These are phyloP conservation scores for Coelopa frigida DNA, from an alignment of 1,140 invertebrate species.

Conservation along the genomic window DNA sequence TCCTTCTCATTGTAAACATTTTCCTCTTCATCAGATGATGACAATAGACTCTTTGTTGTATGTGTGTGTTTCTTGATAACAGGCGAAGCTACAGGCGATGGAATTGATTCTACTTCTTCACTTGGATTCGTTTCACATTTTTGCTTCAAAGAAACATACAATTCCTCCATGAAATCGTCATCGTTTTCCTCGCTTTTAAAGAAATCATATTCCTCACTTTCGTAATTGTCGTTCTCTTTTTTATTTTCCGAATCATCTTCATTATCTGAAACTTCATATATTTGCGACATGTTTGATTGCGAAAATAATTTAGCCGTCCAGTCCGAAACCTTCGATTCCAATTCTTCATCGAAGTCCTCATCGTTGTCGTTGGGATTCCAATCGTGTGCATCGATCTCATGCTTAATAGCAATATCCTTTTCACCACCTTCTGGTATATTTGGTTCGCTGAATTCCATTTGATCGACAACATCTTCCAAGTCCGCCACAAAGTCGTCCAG, in stretches of 20 bases:
- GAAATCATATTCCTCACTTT: slow-evolving; percentile 1
- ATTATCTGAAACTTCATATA: slow-evolving; percentile 9
- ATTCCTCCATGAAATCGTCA: slow-evolving; percentile 2
- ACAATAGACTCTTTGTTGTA: background rate
- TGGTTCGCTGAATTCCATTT: too few species aligned
- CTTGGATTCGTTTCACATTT: too few species aligned
- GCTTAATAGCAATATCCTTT: background rate
- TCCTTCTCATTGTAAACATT: background rate
- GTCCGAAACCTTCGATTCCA: slow-evolving; percentile 23
- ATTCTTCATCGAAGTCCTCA: slow-evolving; percentile 22
- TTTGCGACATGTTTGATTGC: slow-evolving; percentile 13
- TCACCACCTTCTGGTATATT: background rate
- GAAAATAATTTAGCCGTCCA: slow-evolving; percentile 34
- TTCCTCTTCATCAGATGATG: background rate
- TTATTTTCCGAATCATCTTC: slow-evolving; percentile 6
- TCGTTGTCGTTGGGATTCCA: slow-evolving; percentile 12
- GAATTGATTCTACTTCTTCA: too few species aligned
- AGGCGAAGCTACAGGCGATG: background rate
- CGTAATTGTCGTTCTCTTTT: background rate
- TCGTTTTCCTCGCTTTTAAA: slow-evolving; percentile 1
- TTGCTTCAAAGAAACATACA: background rate
- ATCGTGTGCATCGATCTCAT: slow-evolving; percentile 9
- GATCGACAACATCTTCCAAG: background rate
- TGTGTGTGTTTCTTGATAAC: background rate
- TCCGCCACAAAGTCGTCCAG: slow-evolving; percentile 9